Percentiles rank a stretch among this genome's conserved stretches.
phyloP scores from a whole-genome alignment of 2,888 invertebrate genomes.

The Polymixis lichenea region DNA sequence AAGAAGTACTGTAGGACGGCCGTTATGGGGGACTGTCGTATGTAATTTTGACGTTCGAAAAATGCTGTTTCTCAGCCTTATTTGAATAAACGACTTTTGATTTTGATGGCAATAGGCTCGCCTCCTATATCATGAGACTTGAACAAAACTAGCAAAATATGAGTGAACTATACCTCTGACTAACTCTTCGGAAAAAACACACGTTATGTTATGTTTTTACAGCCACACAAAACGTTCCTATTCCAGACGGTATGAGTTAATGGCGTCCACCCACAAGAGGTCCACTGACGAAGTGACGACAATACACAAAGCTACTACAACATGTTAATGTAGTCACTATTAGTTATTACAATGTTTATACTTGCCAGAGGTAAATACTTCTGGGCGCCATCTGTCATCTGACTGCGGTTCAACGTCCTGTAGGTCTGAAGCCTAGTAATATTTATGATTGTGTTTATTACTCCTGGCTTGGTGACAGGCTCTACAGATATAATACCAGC shows the following conservation, averaged over 20 bases:
- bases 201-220: not conserved
- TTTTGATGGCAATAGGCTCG: not conserved
- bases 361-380: slow-evolving; percentile 62
- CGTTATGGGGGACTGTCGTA: too few species aligned
- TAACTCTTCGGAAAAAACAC: not conserved
- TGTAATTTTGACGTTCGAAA: too few species aligned
- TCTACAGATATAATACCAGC: not conserved
- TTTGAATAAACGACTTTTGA: too few species aligned
- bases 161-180: not conserved
- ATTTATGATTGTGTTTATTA: slow-evolving; percentile 51
- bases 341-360: slow-evolving; percentile 54
- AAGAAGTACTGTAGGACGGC: too few species aligned
- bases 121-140: too few species aligned
- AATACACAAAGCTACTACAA: slow-evolving; percentile 9
- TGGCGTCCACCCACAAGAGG: slow-evolving; percentile 32
- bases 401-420: slow-evolving; percentile 72
- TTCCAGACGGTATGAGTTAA: slow-evolving; percentile 11
- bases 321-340: slow-evolving; percentile 26
- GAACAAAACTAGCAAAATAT: not conserved
- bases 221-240: slow-evolving; percentile 1
- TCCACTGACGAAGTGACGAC: slow-evolving; percentile 40
- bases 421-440: slow-evolving; percentile 58
- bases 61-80: too few species aligned
- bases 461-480: slow-evolving; percentile 21
- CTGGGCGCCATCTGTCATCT: slow-evolving; percentile 77